phyloP scores from a whole-genome alignment of 2,113 vertebrate genomes.

The Salvelinus sp. region DNA sequence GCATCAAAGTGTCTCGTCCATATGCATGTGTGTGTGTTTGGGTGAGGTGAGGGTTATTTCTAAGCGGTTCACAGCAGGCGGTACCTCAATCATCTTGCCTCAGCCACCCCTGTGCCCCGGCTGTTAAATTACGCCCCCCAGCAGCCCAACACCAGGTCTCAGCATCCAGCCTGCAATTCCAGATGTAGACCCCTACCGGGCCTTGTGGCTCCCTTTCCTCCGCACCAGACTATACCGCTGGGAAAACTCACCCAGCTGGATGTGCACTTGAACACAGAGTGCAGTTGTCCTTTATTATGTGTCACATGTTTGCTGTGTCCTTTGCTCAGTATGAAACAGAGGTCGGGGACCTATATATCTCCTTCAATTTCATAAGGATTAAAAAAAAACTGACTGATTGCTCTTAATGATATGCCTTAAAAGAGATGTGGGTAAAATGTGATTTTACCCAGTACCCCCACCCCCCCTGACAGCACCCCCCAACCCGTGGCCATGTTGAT shows the following conservation, averaged over 20 bases:
- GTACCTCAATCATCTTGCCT: constrained; percentile 21
- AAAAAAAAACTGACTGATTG: no score
- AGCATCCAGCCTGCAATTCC: no score
- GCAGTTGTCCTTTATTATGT: constrained; percentile 19
- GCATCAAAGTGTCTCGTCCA: neutral
- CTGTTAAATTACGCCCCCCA: constrained; percentile 25
- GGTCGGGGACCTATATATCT: no score
- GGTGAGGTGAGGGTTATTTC: neutral
- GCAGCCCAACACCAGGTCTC: neutral
- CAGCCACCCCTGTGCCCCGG: constrained; percentile 10
- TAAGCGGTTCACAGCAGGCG: constrained; percentile 9
- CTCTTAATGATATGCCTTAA: no score
- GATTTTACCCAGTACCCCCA: no score
- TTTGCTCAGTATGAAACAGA: no score
- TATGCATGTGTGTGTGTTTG: neutral
- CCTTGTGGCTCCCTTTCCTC: constrained; percentile 30
- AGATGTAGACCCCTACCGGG: constrained; percentile 26
- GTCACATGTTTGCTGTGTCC: no score
- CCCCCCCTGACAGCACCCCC: no score
- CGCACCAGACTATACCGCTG: constrained; percentile 41
- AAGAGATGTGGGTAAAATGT: no score
- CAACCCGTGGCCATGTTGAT: no score
- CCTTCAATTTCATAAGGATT: no score
- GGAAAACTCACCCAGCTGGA: constrained; percentile 51
- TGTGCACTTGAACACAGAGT: constrained; percentile 11